Evolutionary conservation across 2,888 invertebrate genomes (phyloP), one percentile per base, ranked within the genome.

Genomic region (Onchidella celtica): DNA sequence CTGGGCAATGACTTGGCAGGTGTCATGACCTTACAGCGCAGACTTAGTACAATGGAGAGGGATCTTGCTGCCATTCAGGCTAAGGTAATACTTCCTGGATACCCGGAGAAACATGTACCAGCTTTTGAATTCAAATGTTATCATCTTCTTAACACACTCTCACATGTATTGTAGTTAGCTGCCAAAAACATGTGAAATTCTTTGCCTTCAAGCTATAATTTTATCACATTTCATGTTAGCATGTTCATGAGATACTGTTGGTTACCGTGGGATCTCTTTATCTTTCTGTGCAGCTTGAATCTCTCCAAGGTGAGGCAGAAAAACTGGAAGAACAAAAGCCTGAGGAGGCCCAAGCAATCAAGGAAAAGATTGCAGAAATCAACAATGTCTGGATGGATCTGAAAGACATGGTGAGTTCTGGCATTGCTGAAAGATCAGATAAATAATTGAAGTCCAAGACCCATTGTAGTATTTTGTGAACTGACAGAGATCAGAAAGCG

Each of bases 31-130:
- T 95, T 99, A 55, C 97, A 99, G 94, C 96, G 99, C 80, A 96
- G 99, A 77, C 95, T 99, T 55, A 97, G 98, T 87, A 98, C 99
- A 85, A 99, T 99, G 98, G 99, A 99, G 94, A 96, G 99, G 83
- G 99, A 99, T 94, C 94, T 99, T 88, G 99, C 98, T 68, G 99
- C 99, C 59, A 99, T 99, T 88, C 98, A 99, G 94, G 98, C 99
- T 36, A 98, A 99, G 91, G 93, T 92, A 75, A 32, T 11, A 57
- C 17, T 27, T 57, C 2, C 27, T 61, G 61, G 21, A 11, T 24
- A 63, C 27, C 24, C n/a, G n/a, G n/a, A n/a, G n/a, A n/a, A n/a
- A n/a, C 0, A 17, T 34, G 47, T 47, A 47, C 47, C 47, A 47
- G 47, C n/a, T n/a, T n/a, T n/a, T n/a, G n/a, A n/a, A n/a, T n/a